Evolutionary conservation across 2,797 vertebrate species (phyloP), one percentile per base, ranked within the genome.

Genomic region (Paramormyrops hopkinsi): DNA sequence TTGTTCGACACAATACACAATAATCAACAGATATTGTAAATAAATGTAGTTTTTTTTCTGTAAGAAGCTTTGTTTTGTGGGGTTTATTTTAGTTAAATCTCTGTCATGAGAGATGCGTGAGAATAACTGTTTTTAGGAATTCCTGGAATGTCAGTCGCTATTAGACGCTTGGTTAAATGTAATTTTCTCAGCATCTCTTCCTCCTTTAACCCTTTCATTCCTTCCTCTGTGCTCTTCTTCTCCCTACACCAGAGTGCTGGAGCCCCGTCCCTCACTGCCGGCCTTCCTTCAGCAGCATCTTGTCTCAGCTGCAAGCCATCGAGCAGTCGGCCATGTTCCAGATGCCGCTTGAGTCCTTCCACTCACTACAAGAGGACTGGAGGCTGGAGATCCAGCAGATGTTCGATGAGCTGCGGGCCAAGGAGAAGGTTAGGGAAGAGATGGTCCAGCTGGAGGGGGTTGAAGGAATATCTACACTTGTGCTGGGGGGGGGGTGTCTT

Each of bases 301-400:
- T 98, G 92, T 94, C 91, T 76, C 95, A 94, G 4, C 95, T 98
- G 59, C 94, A 95, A 92, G 94, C 95, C 92, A 97, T 98, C 0
- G 97, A 98, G 92, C 97, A 97, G 93, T 98, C 97, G 0, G 94
- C 97, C 92, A 96, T 98, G 94, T 98, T 98, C 92, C 97, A 97
- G 94, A 98, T 98, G 97, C 97, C 97, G 0, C 95, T 98, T 88
- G 97, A 98, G 92, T 98, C 97, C 11, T 98, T 98, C 93, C 97
- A 98, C 94, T 98, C 97, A 0, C 93, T 98, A 88, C 98, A 98
- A 90, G 97, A 98, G 88, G 97, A 98, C 96, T 98, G 98, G 98
- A 97, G 96, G 92, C 91, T 97, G 92, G 98, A 98, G 94, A 98
- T 98, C 89, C 97, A 98, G 92, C 96, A 97, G 94, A 98, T 98